phyloP scores from a whole-genome alignment of 2,113 vertebrate genomes.

The Ceuthmochares aereus region DNA sequence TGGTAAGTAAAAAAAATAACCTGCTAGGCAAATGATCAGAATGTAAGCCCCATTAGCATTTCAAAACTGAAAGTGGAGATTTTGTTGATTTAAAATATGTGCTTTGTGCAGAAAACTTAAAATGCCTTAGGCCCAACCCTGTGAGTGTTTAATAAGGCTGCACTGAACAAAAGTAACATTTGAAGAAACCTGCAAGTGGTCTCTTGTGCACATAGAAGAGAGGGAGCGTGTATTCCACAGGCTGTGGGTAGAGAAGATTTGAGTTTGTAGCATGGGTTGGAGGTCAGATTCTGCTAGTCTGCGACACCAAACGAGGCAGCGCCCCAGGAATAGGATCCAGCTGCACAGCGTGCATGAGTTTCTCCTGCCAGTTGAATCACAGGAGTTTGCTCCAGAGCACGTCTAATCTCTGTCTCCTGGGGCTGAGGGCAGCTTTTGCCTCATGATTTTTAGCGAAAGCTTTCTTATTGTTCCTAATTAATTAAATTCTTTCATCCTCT shows the following conservation, averaged over 20 bases:
- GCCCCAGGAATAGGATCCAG: slow-evolving; percentile 18
- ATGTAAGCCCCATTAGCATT: slow-evolving; percentile 46
- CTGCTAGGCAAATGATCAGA: slow-evolving; percentile 63
- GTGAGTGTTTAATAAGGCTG: not conserved
- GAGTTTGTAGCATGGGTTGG: not conserved
- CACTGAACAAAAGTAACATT: not conserved
- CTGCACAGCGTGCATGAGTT: not conserved
- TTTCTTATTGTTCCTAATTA: slow-evolving; percentile 52
- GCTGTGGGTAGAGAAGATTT: not conserved
- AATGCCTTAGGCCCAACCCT: not conserved
- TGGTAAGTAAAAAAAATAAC: slow-evolving; percentile 79
- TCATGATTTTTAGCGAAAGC: slow-evolving; percentile 56
- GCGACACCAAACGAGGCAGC: not conserved
- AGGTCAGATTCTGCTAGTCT: not conserved
- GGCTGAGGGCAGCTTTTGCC: slow-evolving; percentile 30
- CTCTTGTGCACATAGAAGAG: not conserved
- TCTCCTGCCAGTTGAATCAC: slow-evolving; percentile 54
- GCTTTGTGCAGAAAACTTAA: slow-evolving; percentile 33
- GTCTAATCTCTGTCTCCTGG: slow-evolving; percentile 48
- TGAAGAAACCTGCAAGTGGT: not conserved
- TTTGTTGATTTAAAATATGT: slow-evolving; percentile 43
- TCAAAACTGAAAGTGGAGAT: slow-evolving; percentile 42
- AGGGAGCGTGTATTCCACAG: not conserved
- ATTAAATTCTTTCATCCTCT: slow-evolving; percentile 27
- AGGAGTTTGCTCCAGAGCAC: slow-evolving; percentile 25